Base-by-base conservation (phyloP, 2,797 vertebrate genomes). In the Choloepus didactylus region DNA sequence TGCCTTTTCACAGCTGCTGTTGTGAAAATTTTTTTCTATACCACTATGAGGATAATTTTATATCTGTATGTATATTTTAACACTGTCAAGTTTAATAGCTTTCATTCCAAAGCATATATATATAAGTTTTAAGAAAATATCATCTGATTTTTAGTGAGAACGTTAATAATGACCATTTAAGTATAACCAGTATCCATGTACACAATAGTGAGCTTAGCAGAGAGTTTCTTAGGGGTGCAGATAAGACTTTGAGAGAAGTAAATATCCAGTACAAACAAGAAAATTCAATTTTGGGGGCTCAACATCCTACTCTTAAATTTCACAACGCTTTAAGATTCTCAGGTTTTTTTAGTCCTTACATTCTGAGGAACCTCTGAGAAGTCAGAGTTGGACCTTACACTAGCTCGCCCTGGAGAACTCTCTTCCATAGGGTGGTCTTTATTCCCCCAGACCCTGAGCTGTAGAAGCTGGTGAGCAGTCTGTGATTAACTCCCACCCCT, bases 101-200 rank as follows among this genome's bases (percentile, higher is more conserved):
- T 97, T 31, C 82, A 66, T 92, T 96, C 64, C 94, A 96, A 95
- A 87, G 6, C 35, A 35, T 35, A 35, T 9, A 87, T 97, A 97
- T 18, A 95, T 95, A 98, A 98, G 11, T 79, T 54, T 87, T 92
- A 90, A 41, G 86, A 98, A 98, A 98, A 97, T 91, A 93, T 18
- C 54, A 56, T 6, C 54, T 56, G 18, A 56, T 92, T 87, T 91
- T 89, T 6, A 41, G 82, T 66, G 16, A 92, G 91, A 96, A 62
- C 79, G 91, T 54, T 62, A 92, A 83, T 23, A 92, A 69, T 46
- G 81, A 60, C 62, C 59, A 76, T 4, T 77, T 46, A 88, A 66
- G 60, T 21, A 60, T 6, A 60, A 79, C 38, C 44, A 60, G 38
- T 6, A 35, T 19, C 66, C 79, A 31, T 0, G 60, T 66, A 60